phyloP scores from a whole-genome alignment of 2,797 vertebrate genomes.

The Enteromius fasciolatus region DNA sequence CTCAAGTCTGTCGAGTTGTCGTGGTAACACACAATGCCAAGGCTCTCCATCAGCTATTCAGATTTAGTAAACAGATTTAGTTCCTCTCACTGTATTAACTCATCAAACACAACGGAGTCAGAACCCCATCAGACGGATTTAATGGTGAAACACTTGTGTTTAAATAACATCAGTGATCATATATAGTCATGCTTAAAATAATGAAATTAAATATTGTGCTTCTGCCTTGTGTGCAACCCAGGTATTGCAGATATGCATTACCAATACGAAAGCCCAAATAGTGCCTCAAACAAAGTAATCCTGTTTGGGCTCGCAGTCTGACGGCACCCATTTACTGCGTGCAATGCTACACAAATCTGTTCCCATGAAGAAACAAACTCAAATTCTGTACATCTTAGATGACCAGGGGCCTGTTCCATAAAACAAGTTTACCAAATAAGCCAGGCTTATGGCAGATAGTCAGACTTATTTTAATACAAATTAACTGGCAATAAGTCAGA shows the following conservation, averaged over 20 bases:
- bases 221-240: not conserved
- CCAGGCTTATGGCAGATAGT: too few relatives aligned
- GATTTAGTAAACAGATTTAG: conserved; percentile 24
- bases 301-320: not conserved
- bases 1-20: conserved; percentile 43
- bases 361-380: not conserved
- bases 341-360: not conserved
- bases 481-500: too few relatives aligned
- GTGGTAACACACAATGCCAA: conserved; percentile 51
- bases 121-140: not conserved
- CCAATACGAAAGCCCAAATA: not conserved
- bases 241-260: not conserved
- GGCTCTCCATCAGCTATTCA: conserved; percentile 15
- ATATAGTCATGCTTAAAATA: not conserved
- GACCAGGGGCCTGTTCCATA: too few relatives aligned
- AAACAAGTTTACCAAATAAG: too few relatives aligned
- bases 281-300: not conserved
- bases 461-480: too few relatives aligned
- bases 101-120: not conserved
- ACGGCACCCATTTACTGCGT: not conserved
- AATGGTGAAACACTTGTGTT: not conserved
- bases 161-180: not conserved
- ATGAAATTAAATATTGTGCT: not conserved
- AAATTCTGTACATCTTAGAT: not conserved
- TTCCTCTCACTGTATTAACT: conserved; percentile 17